Evolutionary conservation across 2,888 invertebrate genomes (phyloP).

Genomic region (Cheilosia variabilis): DNA sequence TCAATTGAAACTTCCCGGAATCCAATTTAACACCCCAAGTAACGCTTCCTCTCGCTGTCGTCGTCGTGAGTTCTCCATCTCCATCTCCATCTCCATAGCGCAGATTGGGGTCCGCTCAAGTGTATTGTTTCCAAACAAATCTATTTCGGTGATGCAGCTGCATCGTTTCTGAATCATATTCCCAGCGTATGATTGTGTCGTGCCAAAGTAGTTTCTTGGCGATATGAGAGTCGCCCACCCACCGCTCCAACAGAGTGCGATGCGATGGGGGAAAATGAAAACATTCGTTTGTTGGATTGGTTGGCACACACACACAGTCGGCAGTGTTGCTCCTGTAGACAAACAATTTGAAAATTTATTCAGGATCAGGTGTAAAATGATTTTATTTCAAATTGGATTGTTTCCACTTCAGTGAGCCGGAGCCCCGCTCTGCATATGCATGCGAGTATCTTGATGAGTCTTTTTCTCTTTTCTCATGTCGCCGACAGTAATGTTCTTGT

Average conservation of each 20-base stretch:
- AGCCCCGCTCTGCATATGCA: constrained; percentile 32
- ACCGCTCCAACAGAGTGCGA: neutral
- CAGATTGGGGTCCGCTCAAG: constrained; percentile 5
- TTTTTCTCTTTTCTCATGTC: constrained; percentile 49
- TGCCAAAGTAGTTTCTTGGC: constrained; percentile 60
- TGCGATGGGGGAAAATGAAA: constrained; percentile 51
- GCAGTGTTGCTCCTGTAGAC: constrained; percentile 29
- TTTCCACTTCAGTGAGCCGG: constrained; percentile 65
- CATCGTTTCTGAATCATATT: constrained; percentile 73
- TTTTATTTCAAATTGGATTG: constrained; percentile 77
- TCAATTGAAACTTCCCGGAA: constrained; percentile 79
- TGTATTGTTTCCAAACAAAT: constrained; percentile 69
- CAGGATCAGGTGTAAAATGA: constrained; percentile 77
- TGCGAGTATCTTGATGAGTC: constrained; percentile 45
- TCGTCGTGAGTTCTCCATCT: constrained; percentile 7
- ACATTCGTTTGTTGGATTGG: constrained; percentile 36
- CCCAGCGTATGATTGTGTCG: constrained; percentile 53
- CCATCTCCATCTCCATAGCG: neutral
- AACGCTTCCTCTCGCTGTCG: constrained; percentile 48
- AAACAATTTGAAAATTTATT: constrained; percentile 73
- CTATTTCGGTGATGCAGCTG: constrained; percentile 72
- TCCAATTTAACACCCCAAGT: constrained; percentile 85
- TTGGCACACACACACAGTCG: neutral
- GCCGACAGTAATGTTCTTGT: constrained; percentile 21
- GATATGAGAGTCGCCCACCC: constrained; percentile 43